A percentile compares a stretch with the other conserved stretches of the same genome.
phyloP scores from a whole-genome alignment of 2,113 vertebrate genomes.

The Chitala chitala region DNA sequence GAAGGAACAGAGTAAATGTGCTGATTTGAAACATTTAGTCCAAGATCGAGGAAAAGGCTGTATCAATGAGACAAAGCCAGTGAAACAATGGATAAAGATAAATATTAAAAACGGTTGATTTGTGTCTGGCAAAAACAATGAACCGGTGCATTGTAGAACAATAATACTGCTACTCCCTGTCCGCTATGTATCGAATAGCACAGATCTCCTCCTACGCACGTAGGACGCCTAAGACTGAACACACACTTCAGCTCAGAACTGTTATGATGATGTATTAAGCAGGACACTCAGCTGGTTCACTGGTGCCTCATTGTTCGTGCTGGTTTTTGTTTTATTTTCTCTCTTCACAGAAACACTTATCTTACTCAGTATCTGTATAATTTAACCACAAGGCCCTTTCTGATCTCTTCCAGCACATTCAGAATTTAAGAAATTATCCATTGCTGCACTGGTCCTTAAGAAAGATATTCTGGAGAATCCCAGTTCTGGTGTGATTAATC shows the following conservation, averaged over 20 bases:
- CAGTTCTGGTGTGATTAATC: neutral
- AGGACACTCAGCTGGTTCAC: neutral
- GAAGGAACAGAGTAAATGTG: too few relatives aligned
- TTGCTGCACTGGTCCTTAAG: neutral
- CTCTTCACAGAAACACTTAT: neutral
- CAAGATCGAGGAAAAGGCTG: neutral
- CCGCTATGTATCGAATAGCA: neutral
- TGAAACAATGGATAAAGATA: neutral
- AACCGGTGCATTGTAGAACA: neutral
- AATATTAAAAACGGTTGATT: neutral
- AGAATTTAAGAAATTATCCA: neutral
- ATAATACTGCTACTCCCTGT: neutral
- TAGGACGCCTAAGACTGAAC: conserved; percentile 3
- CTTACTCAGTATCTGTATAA: too few relatives aligned
- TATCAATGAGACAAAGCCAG: neutral
- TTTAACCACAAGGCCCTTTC: too few relatives aligned
- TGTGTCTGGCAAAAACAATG: neutral
- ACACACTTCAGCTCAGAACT: neutral
- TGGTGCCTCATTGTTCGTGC: neutral
- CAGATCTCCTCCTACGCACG: neutral
- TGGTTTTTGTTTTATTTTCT: neutral
- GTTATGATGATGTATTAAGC: conserved; percentile 4
- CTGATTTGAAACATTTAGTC: too few relatives aligned
- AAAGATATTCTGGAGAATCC: neutral
- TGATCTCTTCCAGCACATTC: too few relatives aligned